phyloP scores from a whole-genome alignment of 2,797 vertebrate species.

The Thaleichthys pacificus region DNA sequence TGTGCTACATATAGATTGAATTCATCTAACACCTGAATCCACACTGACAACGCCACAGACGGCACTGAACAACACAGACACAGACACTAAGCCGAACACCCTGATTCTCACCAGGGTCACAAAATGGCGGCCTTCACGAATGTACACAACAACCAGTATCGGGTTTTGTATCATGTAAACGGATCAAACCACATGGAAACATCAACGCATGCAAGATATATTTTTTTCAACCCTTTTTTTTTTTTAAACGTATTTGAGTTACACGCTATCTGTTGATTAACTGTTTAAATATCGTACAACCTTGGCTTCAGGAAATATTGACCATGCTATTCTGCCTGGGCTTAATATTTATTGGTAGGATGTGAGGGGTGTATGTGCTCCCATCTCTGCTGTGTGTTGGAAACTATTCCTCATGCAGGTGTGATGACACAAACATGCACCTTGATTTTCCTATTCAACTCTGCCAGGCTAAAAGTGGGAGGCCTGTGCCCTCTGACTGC shows the following conservation, averaged over 20 bases:
- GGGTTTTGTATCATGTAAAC: constrained; percentile 86
- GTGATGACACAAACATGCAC: constrained; percentile 91
- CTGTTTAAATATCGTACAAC: too few relatives aligned
- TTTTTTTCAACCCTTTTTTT: constrained; percentile 62
- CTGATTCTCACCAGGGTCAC: constrained; percentile 78
- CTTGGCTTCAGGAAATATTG: constrained; percentile 72
- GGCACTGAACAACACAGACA: constrained; percentile 86
- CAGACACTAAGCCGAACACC: constrained; percentile 86
- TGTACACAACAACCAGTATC: constrained; percentile 85
- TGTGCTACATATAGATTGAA: constrained; percentile 73
- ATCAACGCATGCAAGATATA: constrained; percentile 92
- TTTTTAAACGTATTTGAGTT: constrained; percentile 24
- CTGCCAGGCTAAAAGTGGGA: constrained; percentile 79
- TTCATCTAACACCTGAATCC: constrained; percentile 84
- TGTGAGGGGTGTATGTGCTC: constrained; percentile 80
- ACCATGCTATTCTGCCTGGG: constrained; percentile 82
- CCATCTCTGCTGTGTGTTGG: constrained; percentile 61
- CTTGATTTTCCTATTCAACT: constrained; percentile 85
- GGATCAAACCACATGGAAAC: constrained; percentile 87
- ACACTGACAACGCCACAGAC: constrained; percentile 87
- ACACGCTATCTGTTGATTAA: too few relatives aligned
- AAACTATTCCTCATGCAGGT: constrained; percentile 88
- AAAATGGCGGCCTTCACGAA: constrained; percentile 87
- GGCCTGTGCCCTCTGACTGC: constrained; percentile 81
- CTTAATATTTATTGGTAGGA: constrained; percentile 60